Percentiles rank a stretch among this genome's conserved stretches.
Evolutionary conservation across 2,888 invertebrate genomes (phyloP).

Genomic region (Himalopsyche japonica): DNA sequence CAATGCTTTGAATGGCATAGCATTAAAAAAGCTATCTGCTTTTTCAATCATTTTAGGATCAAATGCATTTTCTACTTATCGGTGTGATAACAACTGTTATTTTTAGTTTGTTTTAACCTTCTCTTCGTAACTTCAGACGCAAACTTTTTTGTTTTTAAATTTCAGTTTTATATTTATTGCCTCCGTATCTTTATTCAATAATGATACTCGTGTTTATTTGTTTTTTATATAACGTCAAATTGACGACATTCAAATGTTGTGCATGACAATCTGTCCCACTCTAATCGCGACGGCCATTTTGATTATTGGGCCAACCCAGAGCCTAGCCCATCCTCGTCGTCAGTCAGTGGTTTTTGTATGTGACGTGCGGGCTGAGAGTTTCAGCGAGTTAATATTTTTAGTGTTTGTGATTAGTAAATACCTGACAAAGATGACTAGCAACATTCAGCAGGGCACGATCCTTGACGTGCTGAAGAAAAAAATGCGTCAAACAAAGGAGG

Average conservation of each 20-base stretch:
- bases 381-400: conserved; percentile 19
- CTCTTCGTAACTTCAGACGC: too few relatives aligned
- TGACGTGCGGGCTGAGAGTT: conserved; percentile 25
- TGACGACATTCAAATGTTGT: conserved; percentile 25
- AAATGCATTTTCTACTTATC: too few relatives aligned
- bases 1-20: too few relatives aligned
- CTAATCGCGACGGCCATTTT: conserved; percentile 36
- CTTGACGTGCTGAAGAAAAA: conserved; percentile 98
- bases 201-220: neutral
- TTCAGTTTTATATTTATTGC: too few relatives aligned
- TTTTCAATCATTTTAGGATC: too few relatives aligned
- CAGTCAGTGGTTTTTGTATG: conserved; percentile 36
- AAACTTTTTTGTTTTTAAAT: too few relatives aligned
- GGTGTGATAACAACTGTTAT: too few relatives aligned
- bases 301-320: conserved; percentile 33
- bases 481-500: conserved; percentile 98
- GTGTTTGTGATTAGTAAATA: conserved; percentile 35
- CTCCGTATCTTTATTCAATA: too few relatives aligned
- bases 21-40: too few relatives aligned
- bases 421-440: conserved; percentile 73
- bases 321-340: conserved; percentile 29
- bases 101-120: too few relatives aligned
- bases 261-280: conserved; percentile 11
- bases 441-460: conserved; percentile 89
- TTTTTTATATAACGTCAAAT: neutral